Conservation (phyloP, 2,113 vertebrate species). For the Podarcis muralis region DNA sequence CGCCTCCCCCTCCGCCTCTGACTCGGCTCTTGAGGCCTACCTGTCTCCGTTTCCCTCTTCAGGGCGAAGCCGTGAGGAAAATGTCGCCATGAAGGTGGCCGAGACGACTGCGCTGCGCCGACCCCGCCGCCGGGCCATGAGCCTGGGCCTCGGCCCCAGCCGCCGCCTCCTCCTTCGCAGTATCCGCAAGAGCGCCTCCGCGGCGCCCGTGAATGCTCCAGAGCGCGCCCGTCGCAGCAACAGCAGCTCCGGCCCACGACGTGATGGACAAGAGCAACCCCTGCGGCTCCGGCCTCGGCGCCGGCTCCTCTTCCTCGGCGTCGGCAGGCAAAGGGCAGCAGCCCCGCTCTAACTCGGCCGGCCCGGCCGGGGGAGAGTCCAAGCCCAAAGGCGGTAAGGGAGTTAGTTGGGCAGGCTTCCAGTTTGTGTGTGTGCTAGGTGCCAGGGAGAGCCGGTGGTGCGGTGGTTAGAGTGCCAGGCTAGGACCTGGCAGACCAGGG, state of each 20-base stretch:
- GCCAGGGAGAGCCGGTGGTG: neutral
- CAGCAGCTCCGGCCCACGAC: constrained; percentile 70
- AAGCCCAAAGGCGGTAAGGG: constrained; percentile 92
- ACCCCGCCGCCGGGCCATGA: constrained; percentile 89
- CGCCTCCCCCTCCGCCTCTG: neutral
- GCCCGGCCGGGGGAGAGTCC: constrained; percentile 85
- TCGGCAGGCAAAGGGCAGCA: constrained; percentile 86
- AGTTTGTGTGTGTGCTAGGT: too few relatives aligned
- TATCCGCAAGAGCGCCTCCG: constrained; percentile 68
- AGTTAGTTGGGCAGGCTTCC: neutral
- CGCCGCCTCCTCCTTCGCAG: constrained; percentile 78
- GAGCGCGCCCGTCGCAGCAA: constrained; percentile 71
- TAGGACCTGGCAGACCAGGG: neutral
- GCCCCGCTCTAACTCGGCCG: constrained; percentile 88
- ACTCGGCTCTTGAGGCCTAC: constrained; percentile 50
- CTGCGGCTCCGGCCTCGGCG: constrained; percentile 62
- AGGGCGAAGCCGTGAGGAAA: constrained; percentile 74
- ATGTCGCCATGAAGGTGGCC: constrained; percentile 94
- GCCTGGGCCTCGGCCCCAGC: constrained; percentile 77
- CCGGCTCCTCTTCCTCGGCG: constrained; percentile 69
- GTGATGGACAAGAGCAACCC: constrained; percentile 81
- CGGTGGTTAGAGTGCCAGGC: neutral
- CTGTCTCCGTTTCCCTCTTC: constrained; percentile 31
- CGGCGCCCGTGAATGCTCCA: constrained; percentile 80
- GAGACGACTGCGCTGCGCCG: constrained; percentile 79